Conservation (phyloP, 2,113 vertebrate species). For the Tinamus guttatus region DNA sequence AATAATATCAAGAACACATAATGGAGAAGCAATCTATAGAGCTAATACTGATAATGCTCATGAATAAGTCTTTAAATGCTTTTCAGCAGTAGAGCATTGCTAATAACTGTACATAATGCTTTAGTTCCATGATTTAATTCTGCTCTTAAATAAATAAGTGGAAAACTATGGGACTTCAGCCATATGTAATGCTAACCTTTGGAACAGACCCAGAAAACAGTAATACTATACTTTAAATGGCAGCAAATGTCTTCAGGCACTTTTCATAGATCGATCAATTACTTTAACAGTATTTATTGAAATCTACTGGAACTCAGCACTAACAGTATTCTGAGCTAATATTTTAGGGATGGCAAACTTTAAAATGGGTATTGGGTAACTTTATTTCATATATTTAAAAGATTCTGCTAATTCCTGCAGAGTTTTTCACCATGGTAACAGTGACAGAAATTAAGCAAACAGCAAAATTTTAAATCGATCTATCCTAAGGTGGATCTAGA, state of each 20-base stretch:
- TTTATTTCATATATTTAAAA: neutral
- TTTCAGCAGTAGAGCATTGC: neutral
- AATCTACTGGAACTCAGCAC: neutral
- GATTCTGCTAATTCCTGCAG: slow-evolving; percentile 23
- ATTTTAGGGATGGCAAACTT: neutral
- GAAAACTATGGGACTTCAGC: slow-evolving; percentile 1
- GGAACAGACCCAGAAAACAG: slow-evolving; percentile 24
- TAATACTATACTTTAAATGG: slow-evolving; percentile 11
- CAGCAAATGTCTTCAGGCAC: neutral
- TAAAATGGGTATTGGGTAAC: neutral
- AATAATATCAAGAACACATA: slow-evolving; percentile 7
- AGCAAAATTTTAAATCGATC: neutral
- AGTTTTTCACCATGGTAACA: slow-evolving; percentile 44
- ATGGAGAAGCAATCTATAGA: neutral
- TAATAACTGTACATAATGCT: neutral
- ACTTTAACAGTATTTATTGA: neutral
- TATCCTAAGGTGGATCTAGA: too few relatives aligned
- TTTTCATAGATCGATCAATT: neutral
- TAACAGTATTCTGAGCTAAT: neutral
- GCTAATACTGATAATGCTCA: neutral
- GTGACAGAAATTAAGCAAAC: slow-evolving; percentile 11
- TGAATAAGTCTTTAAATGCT: neutral
- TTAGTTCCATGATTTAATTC: neutral
- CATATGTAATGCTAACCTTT: neutral
- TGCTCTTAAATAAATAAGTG: slow-evolving; percentile 36